Percentiles rank a stretch among this genome's conserved stretches.
Conservation (phyloP, 2,113 vertebrate genomes). For the Octodon degus region DNA sequence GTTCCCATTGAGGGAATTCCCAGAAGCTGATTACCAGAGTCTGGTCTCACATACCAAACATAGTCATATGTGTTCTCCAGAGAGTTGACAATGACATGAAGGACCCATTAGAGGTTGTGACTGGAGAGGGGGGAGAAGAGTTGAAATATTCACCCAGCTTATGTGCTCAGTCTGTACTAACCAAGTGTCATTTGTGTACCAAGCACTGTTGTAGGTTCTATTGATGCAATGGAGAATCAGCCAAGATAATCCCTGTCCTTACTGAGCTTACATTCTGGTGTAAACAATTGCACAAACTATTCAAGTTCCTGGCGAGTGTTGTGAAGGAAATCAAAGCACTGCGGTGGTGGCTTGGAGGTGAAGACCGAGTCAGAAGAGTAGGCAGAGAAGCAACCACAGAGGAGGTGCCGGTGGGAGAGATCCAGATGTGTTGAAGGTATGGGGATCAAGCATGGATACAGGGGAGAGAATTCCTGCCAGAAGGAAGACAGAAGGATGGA, state of each 20-base stretch:
- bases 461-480: neutral
- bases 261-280: neutral
- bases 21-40: neutral
- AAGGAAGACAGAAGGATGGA: neutral
- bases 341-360: neutral
- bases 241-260: neutral
- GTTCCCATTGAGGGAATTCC: neutral
- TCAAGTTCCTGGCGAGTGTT: neutral
- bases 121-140: neutral
- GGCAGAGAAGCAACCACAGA: neutral
- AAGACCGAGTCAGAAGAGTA: neutral
- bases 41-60: neutral
- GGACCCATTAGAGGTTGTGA: neutral
- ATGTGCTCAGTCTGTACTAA: neutral
- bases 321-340: neutral
- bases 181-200: neutral
- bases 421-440: neutral
- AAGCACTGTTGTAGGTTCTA: neutral
- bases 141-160: neutral
- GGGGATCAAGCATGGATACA: neutral
- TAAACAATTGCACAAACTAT: neutral
- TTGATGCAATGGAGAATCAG: neutral
- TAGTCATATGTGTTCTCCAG: neutral
- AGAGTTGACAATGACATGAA: neutral
- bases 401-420: neutral